Conservation (phyloP, 2,888 invertebrate genomes). For the Sarcophaga rosellei region DNA sequence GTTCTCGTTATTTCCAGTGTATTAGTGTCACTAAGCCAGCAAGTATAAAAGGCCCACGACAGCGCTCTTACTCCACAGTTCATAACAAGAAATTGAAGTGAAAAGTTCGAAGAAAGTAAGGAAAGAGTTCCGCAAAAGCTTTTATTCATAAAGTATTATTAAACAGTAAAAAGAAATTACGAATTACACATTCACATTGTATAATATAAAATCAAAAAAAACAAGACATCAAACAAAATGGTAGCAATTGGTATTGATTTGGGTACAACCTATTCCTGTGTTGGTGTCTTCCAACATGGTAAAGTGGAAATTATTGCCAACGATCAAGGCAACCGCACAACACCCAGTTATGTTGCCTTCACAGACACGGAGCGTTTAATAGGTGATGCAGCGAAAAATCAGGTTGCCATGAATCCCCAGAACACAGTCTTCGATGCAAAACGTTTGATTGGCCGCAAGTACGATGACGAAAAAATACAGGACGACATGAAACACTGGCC, state of each 20-base stretch:
- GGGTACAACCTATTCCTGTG: constrained; percentile 93
- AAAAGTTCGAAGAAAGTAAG: constrained; percentile 29
- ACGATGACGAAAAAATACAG: constrained; percentile 94
- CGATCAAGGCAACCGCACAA: constrained; percentile 91
- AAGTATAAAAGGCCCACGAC: too few species aligned
- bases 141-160: neutral
- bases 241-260: constrained; percentile 91
- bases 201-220: neutral
- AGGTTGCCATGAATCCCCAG: constrained; percentile 93
- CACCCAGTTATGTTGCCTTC: constrained; percentile 90
- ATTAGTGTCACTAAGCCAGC: constrained; percentile 47
- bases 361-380: constrained; percentile 92
- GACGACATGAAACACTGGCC: constrained; percentile 97
- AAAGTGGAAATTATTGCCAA: constrained; percentile 93
- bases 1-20: constrained; percentile 20
- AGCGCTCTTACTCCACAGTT: too few species aligned
- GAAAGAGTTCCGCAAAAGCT: neutral
- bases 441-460: constrained; percentile 95
- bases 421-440: constrained; percentile 97
- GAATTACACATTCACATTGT: neutral
- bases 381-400: constrained; percentile 92
- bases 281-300: constrained; percentile 90
- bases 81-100: constrained; percentile 28
- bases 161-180: too few species aligned
- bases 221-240: constrained; percentile 79